Conservation (phyloP, 2,888 invertebrate genomes). For the Vanessa cardui region DNA sequence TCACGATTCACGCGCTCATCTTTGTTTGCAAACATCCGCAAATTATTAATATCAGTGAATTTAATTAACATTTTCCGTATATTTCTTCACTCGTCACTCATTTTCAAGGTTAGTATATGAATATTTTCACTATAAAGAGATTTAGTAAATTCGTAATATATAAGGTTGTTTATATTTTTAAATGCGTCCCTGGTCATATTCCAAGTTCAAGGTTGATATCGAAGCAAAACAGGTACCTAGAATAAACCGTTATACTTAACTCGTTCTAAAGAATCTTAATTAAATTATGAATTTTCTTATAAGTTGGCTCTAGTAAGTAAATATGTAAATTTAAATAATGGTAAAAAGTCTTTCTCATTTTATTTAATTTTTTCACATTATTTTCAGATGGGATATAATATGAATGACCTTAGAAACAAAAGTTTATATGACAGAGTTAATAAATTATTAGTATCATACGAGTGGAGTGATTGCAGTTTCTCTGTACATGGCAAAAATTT, state of each 20-base stretch:
- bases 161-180: conserved; percentile 7
- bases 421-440: conserved; percentile 75
- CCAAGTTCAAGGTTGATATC: conserved; percentile 59
- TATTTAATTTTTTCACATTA: conserved; percentile 11
- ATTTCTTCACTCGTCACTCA: conserved; percentile 1
- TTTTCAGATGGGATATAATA: conserved; percentile 71
- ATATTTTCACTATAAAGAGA: background rate
- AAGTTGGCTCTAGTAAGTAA: background rate
- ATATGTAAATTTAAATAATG: background rate
- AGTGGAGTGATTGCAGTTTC: conserved; percentile 85
- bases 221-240: conserved; percentile 41
- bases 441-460: conserved; percentile 72
- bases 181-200: conserved; percentile 46
- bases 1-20: conserved; percentile 20
- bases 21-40: conserved; percentile 42
- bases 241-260: conserved; percentile 43
- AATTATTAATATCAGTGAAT: conserved; percentile 6
- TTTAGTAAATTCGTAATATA: background rate
- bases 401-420: conserved; percentile 56
- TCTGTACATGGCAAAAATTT: conserved; percentile 76
- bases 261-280: conserved; percentile 11
- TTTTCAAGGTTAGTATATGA: conserved; percentile 3
- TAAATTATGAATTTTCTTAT: background rate
- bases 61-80: background rate
- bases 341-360: background rate